Percentiles rank a stretch among this genome's conserved stretches.
Conservation (phyloP, 2,797 vertebrate species). For the Falco biarmicus region DNA sequence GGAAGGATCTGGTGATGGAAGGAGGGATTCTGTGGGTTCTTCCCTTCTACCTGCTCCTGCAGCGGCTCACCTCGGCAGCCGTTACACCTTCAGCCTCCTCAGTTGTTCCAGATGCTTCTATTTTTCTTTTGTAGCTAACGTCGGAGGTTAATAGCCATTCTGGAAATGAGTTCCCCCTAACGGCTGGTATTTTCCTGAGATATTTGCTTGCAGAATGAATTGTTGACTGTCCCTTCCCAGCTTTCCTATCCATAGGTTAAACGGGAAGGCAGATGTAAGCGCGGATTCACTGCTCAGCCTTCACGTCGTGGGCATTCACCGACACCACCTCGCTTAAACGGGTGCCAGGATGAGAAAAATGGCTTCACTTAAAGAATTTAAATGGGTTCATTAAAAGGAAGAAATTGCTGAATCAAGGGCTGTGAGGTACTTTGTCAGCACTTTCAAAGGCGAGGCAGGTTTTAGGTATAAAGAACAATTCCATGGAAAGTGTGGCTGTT, state of each 20-base stretch:
- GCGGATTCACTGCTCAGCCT: not conserved
- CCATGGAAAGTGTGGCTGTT: not conserved
- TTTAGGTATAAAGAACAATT: not conserved
- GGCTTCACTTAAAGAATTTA: not conserved
- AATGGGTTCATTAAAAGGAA: constrained; percentile 1
- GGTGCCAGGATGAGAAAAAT: not conserved
- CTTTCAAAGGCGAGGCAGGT: not conserved
- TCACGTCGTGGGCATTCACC: not conserved
- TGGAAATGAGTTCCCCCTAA: not conserved
- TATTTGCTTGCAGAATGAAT: not conserved
- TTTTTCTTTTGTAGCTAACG: not conserved
- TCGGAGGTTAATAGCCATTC: not conserved
- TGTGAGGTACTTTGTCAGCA: not conserved
- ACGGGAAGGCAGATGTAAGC: not conserved
- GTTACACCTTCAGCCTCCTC: not conserved
- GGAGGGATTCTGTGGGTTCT: not conserved
- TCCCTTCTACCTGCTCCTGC: not conserved
- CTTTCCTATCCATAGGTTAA: not conserved
- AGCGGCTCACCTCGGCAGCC: not conserved
- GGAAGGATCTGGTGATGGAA: not conserved
- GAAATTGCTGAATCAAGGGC: constrained; percentile 4
- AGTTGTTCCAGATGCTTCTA: not conserved
- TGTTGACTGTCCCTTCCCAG: not conserved
- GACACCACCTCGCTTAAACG: not conserved
- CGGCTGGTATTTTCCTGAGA: not conserved